Evolutionary conservation across 1,140 invertebrate genomes (phyloP).

Genomic region (Akabosia matsudoensis): DNA sequence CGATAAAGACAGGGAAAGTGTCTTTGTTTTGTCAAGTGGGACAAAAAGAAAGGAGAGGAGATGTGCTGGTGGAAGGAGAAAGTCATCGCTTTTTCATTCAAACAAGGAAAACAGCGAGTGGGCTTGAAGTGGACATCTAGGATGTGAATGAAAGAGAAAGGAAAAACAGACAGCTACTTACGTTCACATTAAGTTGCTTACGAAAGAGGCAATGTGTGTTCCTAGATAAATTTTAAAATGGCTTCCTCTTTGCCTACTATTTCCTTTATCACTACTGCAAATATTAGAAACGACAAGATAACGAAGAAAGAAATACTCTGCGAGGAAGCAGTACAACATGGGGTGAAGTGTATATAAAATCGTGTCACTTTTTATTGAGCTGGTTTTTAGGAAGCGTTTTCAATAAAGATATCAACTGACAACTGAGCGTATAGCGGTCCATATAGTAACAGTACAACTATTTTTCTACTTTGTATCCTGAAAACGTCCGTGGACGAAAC

Average conservation of each 20-base stretch:
- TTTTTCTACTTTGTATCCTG: too few relatives aligned
- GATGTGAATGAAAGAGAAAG: not conserved
- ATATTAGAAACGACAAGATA: too few relatives aligned
- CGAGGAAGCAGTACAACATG: too few relatives aligned
- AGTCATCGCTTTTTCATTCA: not conserved
- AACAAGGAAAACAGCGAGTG: not conserved
- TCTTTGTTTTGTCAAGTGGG: slow-evolving; percentile 14
- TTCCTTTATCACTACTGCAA: too few relatives aligned
- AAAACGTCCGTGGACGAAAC: too few relatives aligned
- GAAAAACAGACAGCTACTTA: not conserved
- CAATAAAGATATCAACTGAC: too few relatives aligned
- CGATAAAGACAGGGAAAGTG: not conserved
- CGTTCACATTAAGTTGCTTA: not conserved
- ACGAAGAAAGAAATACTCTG: too few relatives aligned
- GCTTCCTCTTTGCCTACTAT: not conserved
- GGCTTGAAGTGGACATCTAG: slow-evolving; percentile 12
- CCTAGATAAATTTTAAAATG: slow-evolving; percentile 15
- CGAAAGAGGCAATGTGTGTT: not conserved
- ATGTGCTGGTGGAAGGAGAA: not conserved
- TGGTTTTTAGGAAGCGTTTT: too few relatives aligned
- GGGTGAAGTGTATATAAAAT: too few relatives aligned
- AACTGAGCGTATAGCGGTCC: too few relatives aligned
- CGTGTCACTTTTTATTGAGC: too few relatives aligned
- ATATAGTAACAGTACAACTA: too few relatives aligned
- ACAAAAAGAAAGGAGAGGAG: not conserved